Evolutionary conservation across 2,113 vertebrate species (phyloP).

Genomic region (Cyphomyrus plagiostoma): DNA sequence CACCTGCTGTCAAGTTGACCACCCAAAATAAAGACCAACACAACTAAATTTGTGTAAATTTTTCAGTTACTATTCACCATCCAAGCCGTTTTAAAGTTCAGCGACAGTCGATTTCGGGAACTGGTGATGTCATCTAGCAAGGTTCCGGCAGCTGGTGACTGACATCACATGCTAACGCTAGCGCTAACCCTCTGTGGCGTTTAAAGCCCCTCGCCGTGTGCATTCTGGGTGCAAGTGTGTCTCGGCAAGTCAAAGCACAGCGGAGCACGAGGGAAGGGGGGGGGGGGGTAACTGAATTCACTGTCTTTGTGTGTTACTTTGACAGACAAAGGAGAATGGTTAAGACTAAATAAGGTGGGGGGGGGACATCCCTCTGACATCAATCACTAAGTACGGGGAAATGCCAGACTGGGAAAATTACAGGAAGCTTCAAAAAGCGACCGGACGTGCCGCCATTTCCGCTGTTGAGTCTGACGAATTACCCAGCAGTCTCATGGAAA

Average conservation of each 20-base stretch:
- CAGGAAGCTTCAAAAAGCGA: neutral
- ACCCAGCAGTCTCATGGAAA: neutral
- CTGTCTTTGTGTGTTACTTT: neutral
- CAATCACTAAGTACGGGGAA: neutral
- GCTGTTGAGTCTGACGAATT: neutral
- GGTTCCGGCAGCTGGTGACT: neutral
- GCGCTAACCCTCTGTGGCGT: neutral
- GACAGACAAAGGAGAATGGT: neutral
- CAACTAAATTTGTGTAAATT: neutral
- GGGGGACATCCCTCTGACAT: neutral
- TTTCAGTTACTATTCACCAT: neutral
- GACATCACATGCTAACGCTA: neutral
- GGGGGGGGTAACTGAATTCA: neutral
- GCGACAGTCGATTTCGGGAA: neutral
- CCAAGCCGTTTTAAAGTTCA: neutral
- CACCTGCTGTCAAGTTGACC: neutral
- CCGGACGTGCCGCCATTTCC: neutral
- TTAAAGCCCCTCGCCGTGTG: neutral
- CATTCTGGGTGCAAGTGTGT: neutral
- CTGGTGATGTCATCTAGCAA: neutral
- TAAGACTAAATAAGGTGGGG: neutral
- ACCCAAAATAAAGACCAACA: constrained; percentile 17
- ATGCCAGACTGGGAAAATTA: neutral
- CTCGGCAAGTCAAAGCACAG: neutral
- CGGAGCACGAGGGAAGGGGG: neutral